Percentiles rank a stretch among this genome's conserved stretches.
phyloP scores from a whole-genome alignment of 2,888 invertebrate species.

The Hirtodrosophila trivittata region DNA sequence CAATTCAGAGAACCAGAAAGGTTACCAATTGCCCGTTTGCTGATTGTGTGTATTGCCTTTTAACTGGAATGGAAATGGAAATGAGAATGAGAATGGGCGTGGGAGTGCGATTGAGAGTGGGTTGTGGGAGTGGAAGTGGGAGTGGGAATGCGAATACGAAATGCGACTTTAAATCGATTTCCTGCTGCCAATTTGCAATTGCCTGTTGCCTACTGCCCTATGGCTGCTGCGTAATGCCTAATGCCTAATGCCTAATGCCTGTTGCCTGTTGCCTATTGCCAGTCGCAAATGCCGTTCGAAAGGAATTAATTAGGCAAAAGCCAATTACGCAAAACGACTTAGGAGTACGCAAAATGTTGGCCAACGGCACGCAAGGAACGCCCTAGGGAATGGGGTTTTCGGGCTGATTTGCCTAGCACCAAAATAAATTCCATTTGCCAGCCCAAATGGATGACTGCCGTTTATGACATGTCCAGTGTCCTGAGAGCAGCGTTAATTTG shows the following conservation, averaged over 20 bases:
- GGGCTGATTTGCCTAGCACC: slow-evolving; percentile 17
- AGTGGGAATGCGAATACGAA: slow-evolving; percentile 18
- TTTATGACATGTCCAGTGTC: slow-evolving; percentile 28
- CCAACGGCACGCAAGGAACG: slow-evolving; percentile 54
- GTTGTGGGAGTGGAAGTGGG: slow-evolving; percentile 4
- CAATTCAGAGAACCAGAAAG: slow-evolving; percentile 44
- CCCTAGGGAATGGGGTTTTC: slow-evolving; percentile 31
- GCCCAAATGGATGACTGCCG: slow-evolving; percentile 29
- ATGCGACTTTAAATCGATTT: slow-evolving; percentile 41
- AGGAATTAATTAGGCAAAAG: slow-evolving; percentile 76
- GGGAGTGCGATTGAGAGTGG: no score
- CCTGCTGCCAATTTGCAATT: slow-evolving; percentile 13
- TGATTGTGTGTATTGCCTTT: slow-evolving; percentile 53
- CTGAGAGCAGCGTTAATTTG: slow-evolving; percentile 63
- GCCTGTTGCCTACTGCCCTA: slow-evolving; percentile 11
- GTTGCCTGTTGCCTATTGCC: slow-evolving; percentile 15
- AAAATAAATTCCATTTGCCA: slow-evolving; percentile 42
- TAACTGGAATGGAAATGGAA: slow-evolving; percentile 26
- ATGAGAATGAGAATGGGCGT: not conserved
- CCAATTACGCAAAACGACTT: slow-evolving; percentile 71
- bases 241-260: slow-evolving; percentile 10
- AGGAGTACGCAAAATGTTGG: slow-evolving; percentile 45
- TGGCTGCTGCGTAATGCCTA: slow-evolving; percentile 13
- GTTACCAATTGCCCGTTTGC: slow-evolving; percentile 53
- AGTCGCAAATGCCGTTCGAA: slow-evolving; percentile 37